Conservation (phyloP, 2,113 vertebrate species). For the Oxyura jamaicensis region DNA sequence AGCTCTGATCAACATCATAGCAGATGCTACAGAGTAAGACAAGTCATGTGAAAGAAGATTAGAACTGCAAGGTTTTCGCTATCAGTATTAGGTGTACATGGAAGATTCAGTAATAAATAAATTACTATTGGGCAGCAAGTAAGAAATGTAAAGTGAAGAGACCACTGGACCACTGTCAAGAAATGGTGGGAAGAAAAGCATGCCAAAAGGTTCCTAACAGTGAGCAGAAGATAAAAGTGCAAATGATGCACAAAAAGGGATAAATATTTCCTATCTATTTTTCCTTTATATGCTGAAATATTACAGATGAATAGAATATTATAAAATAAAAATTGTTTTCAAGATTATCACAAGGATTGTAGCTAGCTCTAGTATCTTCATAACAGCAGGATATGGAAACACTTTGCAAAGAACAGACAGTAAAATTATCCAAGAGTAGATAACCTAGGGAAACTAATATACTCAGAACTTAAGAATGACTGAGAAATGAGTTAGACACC, state of each 20-base stretch:
- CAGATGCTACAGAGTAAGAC: not conserved
- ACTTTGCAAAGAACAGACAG: no score
- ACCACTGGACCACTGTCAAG: not conserved
- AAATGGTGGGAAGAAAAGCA: not conserved
- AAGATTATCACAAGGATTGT: no score
- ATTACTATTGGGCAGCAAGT: not conserved
- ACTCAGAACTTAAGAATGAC: no score
- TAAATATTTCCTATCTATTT: no score
- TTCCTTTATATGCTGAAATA: no score
- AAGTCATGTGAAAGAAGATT: not conserved
- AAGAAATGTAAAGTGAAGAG: not conserved
- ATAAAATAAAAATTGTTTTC: no score
- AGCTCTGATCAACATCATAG: not conserved
- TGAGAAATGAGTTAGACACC: no score
- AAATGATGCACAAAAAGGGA: not conserved
- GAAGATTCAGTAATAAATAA: not conserved
- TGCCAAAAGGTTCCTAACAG: not conserved
- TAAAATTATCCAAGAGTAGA: no score
- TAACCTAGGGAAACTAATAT: no score
- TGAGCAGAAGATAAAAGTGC: not conserved
- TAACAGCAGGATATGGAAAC: no score
- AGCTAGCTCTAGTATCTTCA: no score
- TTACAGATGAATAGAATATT: no score
- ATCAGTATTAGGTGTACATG: not conserved
- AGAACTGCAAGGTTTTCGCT: not conserved